Base-by-base conservation (phyloP, 2,888 invertebrate species). In the Gastracanthus pulcherrimus region DNA sequence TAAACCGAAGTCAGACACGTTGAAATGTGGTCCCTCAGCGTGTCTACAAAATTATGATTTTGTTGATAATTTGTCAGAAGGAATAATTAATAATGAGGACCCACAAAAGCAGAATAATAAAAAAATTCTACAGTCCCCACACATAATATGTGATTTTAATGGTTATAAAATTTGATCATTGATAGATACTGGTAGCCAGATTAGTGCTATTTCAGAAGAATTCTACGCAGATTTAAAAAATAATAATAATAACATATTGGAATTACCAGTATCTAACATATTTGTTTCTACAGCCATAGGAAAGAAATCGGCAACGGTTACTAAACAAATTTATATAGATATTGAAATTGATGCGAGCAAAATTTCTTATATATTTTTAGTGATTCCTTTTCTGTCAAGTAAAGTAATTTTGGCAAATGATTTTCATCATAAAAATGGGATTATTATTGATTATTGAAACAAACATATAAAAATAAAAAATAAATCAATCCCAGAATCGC, bases 131-230 rank as follows among this genome's bases (percentile, higher is more conserved):
- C 16, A 5, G 45, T 71, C 70, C 9, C 78, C 71, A 23, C 77
- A 77, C 29, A 31, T 77, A 41, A 13, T 11, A 45, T 45, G 69
- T 34, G 41, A 51, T 13, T 45, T 77, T 19, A 45, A 60, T 11
- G 34, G 45, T 60, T 29, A 51, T 19, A 26, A 34, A 34, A 19
- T 75, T 19, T 58, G 66, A 5, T 67, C 82, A 7, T 48, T 84
- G 19, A 51, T 84, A 2, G 83, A 84, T 16, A 75, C 81, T 13
- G 82, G 84, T 13, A 83, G 84, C 66, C 80, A 84, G 29, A 60
- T 84, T 16, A 81, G 82, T 3, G 64, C 75, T 13, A 66, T 84
- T 13, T 82, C 84, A 11, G 76, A 84, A 34, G 34, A 67, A 26
- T 76, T 81, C n/a, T 82, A 76, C 38, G 45, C 64, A 31, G 26